Conservation (phyloP, 2,797 vertebrate genomes). For the Periparus ater region DNA sequence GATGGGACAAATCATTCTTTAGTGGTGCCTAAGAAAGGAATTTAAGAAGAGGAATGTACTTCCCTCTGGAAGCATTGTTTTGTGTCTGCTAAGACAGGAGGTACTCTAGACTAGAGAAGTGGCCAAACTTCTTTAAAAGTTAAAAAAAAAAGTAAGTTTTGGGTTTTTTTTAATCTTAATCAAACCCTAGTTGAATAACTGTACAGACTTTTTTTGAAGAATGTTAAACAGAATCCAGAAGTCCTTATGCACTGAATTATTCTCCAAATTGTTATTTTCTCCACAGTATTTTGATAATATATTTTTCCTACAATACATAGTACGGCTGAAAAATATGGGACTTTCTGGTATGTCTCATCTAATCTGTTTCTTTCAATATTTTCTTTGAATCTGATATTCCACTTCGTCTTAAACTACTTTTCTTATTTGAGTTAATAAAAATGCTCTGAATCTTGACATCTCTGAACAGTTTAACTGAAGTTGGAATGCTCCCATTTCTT, state of each 20-base stretch:
- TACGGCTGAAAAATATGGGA: neutral
- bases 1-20: neutral
- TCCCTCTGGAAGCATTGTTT: neutral
- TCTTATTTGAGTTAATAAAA: neutral
- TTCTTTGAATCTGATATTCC: neutral
- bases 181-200: neutral
- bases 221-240: neutral
- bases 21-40: neutral
- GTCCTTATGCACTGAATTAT: neutral
- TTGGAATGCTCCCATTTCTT: neutral
- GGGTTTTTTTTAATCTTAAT: neutral
- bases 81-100: neutral
- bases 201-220: neutral
- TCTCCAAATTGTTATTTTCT: neutral
- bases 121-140: neutral
- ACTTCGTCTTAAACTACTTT: neutral
- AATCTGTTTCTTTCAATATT: neutral
- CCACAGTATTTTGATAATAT: neutral
- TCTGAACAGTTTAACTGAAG: neutral
- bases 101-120: neutral
- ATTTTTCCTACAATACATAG: neutral
- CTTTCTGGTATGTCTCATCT: neutral
- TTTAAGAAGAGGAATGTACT: neutral
- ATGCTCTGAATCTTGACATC: neutral
- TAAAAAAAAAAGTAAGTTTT: neutral